phyloP scores from a whole-genome alignment of 53 echinoderm and acorn worm genomes.

The Henricia sp. region DNA sequence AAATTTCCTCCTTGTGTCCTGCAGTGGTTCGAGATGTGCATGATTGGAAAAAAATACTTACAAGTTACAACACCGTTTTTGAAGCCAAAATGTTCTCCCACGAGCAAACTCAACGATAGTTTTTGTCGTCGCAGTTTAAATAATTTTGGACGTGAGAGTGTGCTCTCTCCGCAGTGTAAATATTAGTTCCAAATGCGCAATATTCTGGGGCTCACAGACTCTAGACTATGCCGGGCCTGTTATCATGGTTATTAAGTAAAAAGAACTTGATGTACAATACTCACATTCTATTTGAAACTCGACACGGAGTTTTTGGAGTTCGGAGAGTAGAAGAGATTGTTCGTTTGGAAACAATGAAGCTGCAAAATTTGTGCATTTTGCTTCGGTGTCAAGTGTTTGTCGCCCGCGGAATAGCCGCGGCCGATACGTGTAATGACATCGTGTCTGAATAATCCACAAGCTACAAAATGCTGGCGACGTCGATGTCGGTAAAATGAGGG shows the following conservation, averaged over 20 bases:
- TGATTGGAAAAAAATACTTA: too few relatives aligned
- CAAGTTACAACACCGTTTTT: too few relatives aligned
- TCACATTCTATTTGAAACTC: conserved; percentile 57
- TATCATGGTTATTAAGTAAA: background rate
- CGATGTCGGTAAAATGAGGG: background rate
- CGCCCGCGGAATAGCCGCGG: conserved; percentile 19
- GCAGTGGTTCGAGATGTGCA: too few relatives aligned
- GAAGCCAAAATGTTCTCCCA: too few relatives aligned
- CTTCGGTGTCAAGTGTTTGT: conserved; percentile 40
- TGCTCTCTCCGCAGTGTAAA: too few relatives aligned
- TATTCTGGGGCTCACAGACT: background rate
- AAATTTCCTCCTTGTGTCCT: too few relatives aligned
- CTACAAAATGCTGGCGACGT: background rate
- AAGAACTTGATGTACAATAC: conserved; percentile 6
- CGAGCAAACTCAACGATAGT: too few relatives aligned
- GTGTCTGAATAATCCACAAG: background rate
- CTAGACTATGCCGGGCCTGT: background rate
- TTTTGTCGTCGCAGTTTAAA: too few relatives aligned
- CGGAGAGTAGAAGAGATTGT: conserved; percentile 58
- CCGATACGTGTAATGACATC: conserved; percentile 39
- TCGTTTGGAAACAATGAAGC: conserved; percentile 61
- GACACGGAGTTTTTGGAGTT: conserved; percentile 68
- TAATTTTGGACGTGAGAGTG: too few relatives aligned
- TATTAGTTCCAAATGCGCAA: too few relatives aligned
- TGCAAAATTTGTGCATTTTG: conserved; percentile 39